A percentile compares a stretch with the other conserved stretches of the same genome.
Evolutionary conservation across 1,140 invertebrate species (phyloP).

Genomic region (Bombyx mandarina): DNA sequence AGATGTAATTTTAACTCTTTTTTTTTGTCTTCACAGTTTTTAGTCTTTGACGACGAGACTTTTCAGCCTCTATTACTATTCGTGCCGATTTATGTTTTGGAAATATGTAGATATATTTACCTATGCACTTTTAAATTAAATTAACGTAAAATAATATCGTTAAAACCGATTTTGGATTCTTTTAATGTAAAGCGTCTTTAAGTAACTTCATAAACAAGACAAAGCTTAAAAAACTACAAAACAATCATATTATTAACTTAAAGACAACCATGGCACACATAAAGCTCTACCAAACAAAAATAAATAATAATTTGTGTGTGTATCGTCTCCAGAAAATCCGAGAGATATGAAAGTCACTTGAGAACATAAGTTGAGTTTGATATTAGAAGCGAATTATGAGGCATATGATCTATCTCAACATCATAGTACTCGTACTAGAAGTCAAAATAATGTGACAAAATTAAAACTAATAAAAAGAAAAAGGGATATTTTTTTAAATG

Average conservation of each 20-base stretch:
- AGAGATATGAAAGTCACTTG: too few species aligned
- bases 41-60: too few species aligned
- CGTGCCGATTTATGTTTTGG: not conserved
- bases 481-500: not conserved
- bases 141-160: not conserved
- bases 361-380: not conserved
- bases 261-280: too few species aligned
- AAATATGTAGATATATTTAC: not conserved
- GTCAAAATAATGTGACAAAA: not conserved
- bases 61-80: not conserved
- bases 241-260: too few species aligned
- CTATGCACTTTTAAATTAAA: constrained; percentile 1
- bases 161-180: not conserved
- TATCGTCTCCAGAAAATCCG: too few species aligned
- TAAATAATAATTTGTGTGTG: too few species aligned
- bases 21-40: not conserved
- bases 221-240: too few species aligned
- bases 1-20: not conserved
- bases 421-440: not conserved
- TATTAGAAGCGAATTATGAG: not conserved
- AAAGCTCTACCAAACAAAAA: too few species aligned
- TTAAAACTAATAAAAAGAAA: not conserved
- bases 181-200: too few species aligned
- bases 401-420: not conserved
- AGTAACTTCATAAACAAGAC: too few species aligned